These are phyloP conservation scores for Cavia aperea DNA, from an alignment of 2,113 vertebrate genomes.

Conservation along the genomic window DNA sequence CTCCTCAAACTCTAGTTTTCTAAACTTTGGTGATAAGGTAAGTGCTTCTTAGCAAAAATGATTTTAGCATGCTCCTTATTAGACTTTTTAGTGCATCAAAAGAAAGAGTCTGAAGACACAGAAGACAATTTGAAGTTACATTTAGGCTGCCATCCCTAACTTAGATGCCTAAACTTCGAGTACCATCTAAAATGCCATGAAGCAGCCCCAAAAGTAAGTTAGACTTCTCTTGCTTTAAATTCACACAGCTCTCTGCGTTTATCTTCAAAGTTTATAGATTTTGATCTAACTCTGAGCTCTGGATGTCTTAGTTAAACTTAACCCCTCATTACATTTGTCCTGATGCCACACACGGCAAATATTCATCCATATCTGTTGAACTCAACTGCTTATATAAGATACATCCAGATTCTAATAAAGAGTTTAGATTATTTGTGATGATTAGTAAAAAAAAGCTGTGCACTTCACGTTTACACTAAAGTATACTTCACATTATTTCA, in stretches of 20 bases:
- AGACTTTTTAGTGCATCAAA: background rate
- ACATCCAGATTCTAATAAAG: background rate
- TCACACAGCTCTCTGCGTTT: background rate
- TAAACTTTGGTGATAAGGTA: background rate
- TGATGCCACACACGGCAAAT: background rate
- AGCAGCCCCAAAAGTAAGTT: background rate
- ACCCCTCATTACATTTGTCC: background rate
- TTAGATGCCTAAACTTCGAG: background rate
- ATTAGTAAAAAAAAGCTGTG: background rate
- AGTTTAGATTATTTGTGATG: background rate
- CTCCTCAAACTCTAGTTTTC: background rate
- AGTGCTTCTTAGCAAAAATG: background rate
- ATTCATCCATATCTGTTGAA: background rate
- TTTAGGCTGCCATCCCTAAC: background rate
- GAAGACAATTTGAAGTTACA: background rate
- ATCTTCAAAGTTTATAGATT: background rate
- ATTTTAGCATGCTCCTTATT: background rate
- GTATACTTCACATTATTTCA: background rate
- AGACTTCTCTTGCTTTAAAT: background rate
- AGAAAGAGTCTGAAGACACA: background rate
- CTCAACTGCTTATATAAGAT: background rate
- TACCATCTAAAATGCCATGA: constrained; percentile 21
- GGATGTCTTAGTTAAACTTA: background rate
- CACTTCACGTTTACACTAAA: background rate
- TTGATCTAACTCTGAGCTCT: background rate